Conservation (phyloP, 1,140 invertebrate genomes). For the Drosophila arizonae region DNA sequence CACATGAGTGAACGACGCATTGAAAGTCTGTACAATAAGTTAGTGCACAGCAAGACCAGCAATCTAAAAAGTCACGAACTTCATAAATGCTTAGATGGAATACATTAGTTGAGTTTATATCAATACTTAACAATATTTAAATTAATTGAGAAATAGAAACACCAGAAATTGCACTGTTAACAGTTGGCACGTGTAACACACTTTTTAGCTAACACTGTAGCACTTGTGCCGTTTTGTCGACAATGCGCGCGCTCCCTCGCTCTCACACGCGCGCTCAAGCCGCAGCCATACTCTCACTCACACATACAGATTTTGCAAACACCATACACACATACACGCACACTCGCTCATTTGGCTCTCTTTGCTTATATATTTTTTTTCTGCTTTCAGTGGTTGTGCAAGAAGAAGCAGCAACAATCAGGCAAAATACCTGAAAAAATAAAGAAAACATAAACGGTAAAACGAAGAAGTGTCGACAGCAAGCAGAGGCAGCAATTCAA, state of each 20-base stretch:
- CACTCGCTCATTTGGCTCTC: constrained; percentile 61
- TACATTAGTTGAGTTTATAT: too few relatives aligned
- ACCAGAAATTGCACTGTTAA: background rate
- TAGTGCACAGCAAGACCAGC: constrained; percentile 1
- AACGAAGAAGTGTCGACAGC: constrained; percentile 79
- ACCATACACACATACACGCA: constrained; percentile 53
- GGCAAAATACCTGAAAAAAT: constrained; percentile 78
- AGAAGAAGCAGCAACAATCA: constrained; percentile 80
- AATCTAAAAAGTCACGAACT: background rate
- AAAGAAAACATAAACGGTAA: constrained; percentile 80
- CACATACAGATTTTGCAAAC: constrained; percentile 52
- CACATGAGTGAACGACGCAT: constrained; percentile 36
- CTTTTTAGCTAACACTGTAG: constrained; percentile 60
- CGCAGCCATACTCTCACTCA: constrained; percentile 62
- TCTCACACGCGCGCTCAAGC: constrained; percentile 60
- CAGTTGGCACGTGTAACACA: constrained; percentile 30
- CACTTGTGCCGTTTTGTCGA: constrained; percentile 76
- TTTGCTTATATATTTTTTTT: constrained; percentile 68
- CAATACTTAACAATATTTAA: too few relatives aligned
- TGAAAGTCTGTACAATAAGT: constrained; percentile 31
- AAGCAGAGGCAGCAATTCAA: constrained; percentile 54
- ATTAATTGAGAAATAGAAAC: too few relatives aligned
- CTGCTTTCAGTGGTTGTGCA: constrained; percentile 80
- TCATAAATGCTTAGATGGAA: background rate
- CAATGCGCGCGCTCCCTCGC: constrained; percentile 74